phyloP scores from a whole-genome alignment of 2,888 invertebrate genomes.

The Teleiodes luculella region DNA sequence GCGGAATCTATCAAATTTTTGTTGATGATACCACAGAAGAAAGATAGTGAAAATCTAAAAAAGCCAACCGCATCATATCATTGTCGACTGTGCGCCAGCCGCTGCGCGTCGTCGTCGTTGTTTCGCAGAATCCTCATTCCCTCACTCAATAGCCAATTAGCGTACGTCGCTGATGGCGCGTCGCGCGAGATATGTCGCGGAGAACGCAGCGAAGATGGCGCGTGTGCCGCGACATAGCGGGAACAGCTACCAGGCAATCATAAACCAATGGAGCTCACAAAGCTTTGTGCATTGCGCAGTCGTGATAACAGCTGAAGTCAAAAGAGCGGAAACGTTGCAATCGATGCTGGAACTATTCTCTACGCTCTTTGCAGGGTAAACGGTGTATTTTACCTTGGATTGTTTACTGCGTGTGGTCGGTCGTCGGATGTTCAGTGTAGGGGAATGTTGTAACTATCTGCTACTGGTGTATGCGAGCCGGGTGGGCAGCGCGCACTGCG shows the following conservation, averaged over 20 bases:
- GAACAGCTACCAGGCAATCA: slow-evolving; percentile 59
- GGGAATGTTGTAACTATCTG: slow-evolving; percentile 48
- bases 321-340: not conserved
- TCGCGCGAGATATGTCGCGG: not conserved
- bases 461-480: slow-evolving; percentile 52
- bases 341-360: not conserved
- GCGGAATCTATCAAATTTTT: too few relatives aligned
- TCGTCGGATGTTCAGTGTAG: slow-evolving; percentile 22
- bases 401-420: slow-evolving; percentile 6
- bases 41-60: too few relatives aligned
- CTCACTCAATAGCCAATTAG: not conserved
- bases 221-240: slow-evolving; percentile 71
- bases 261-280: slow-evolving; percentile 28
- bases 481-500: slow-evolving; percentile 75
- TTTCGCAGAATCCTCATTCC: too few relatives aligned
- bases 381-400: not conserved
- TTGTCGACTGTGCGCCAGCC: too few relatives aligned
- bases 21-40: too few relatives aligned
- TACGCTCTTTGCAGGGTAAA: not conserved
- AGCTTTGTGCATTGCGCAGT: slow-evolving; percentile 16
- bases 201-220: slow-evolving; percentile 56
- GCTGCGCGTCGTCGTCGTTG: too few relatives aligned
- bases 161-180: not conserved
- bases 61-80: too few relatives aligned
- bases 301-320: not conserved